Evolutionary conservation across 2,113 vertebrate genomes (phyloP).

Genomic region (Zosterops japonicus): DNA sequence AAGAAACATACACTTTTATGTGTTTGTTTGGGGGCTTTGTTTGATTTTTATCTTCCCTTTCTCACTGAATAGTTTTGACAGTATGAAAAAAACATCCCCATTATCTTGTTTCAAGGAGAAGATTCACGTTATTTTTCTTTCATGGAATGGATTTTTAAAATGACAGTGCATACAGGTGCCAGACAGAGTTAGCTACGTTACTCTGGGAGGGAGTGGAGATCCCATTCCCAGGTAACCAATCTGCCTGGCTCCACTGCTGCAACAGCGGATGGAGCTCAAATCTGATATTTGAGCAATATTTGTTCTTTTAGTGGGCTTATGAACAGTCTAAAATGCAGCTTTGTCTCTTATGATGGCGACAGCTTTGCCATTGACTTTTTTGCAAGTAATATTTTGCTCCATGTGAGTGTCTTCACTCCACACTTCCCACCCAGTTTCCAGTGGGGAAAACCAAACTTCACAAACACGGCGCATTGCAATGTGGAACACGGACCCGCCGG

Average conservation of each 20-base stretch:
- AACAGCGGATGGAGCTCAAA: rapidly evolving
- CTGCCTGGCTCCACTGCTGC: rapidly evolving
- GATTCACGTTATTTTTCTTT: neutral
- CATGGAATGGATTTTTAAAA: neutral
- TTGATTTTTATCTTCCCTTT: neutral
- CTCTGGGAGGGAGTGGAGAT: neutral
- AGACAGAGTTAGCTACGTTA: neutral
- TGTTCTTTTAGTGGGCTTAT: neutral
- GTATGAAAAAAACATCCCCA: neutral
- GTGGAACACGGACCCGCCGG: rapidly evolving
- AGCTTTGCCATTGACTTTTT: neutral
- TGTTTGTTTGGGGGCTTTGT: neutral
- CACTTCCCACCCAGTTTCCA: neutral
- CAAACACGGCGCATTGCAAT: rapidly evolving
- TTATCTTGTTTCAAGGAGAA: neutral
- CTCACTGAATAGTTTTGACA: neutral
- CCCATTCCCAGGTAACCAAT: neutral
- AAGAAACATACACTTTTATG: neutral
- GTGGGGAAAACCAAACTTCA: rapidly evolving
- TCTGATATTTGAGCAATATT: neutral
- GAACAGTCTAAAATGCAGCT: neutral
- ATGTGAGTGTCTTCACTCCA: neutral
- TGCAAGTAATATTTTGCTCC: neutral
- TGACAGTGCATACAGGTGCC: neutral
- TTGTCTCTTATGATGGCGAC: neutral